Base-by-base conservation (phyloP, 2,888 invertebrate species). In the Himalopsyche tibetana region DNA sequence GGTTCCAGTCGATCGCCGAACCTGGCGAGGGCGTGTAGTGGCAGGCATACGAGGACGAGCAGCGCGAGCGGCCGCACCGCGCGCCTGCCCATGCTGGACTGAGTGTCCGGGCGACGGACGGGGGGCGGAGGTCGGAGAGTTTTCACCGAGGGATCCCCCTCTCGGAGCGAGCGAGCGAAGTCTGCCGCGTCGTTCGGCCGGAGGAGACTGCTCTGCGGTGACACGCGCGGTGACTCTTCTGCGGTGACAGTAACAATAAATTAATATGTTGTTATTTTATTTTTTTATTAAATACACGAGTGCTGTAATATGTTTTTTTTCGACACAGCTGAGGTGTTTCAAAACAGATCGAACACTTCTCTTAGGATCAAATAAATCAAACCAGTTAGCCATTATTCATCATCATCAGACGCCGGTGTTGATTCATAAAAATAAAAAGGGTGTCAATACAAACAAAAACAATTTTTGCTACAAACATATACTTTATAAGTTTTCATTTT, bases 31-130 rank as follows among this genome's bases (percentile, higher is more conserved):
- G 89, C 91, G 88, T 90, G 91, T 90, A 91, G 90, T 90, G 90
- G 91, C 40, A 82, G 86, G 45, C 83, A 82, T 74, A 85, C 85
- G 88, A 91, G 89, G 88, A 92, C 90, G 90, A 92, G 91, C 89
- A 91, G 90, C 90, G 92, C 92, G 92, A 92, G 92, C 91, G 90
- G 92, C 91, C 91, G 91, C 92, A 89, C 90, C 90, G 90, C 92
- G 91, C 82, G 91, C 91, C 88, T 91, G 91, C 88, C 91, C 89
- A 87, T 87, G 86, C 88, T 88, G 88, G 85, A 88, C 87, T 87
- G 87, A 56, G 84, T 17, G 82, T 56, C 69, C 28, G 56, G 40
- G 55, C 63, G 85, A 96, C 79, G 82, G n/a, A 82, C 55, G 40
- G 51, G n/a, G 79, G 51, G 69, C 79, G 19, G 63, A 63, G 63